Conservation (phyloP, 2,113 vertebrate species). For the Phylloscopus trochilus region DNA sequence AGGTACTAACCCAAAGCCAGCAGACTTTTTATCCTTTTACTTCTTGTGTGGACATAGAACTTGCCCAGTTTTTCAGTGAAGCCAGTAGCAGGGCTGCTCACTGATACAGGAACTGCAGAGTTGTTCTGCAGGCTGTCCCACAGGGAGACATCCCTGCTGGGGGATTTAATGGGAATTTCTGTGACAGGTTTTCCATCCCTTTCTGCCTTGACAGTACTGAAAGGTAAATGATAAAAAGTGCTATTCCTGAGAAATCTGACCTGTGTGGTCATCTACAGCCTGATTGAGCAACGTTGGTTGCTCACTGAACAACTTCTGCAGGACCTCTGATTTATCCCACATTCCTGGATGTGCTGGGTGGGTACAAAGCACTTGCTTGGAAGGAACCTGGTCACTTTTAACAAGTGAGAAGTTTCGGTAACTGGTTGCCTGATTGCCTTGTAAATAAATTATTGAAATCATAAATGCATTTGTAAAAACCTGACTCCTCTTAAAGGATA, state of each 20-base stretch:
- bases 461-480: neutral
- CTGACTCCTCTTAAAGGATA: neutral
- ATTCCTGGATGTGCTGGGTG: neutral
- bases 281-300: neutral
- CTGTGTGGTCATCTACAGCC: neutral
- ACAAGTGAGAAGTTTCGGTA: neutral
- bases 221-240: neutral
- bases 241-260: neutral
- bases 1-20: neutral
- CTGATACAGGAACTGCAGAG: neutral
- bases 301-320: neutral
- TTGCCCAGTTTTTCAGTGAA: neutral
- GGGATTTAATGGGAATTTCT: neutral
- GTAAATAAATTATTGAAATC: neutral
- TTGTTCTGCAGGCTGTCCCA: neutral
- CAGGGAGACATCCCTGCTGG: neutral
- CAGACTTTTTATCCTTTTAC: neutral
- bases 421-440: neutral
- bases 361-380: neutral
- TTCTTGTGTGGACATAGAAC: neutral
- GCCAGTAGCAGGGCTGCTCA: neutral
- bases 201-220: neutral
- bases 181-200: neutral
- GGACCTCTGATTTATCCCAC: neutral
- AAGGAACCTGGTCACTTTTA: neutral